phyloP scores from a whole-genome alignment of 1,140 invertebrate genomes.

The Drosophila novamexicana region DNA sequence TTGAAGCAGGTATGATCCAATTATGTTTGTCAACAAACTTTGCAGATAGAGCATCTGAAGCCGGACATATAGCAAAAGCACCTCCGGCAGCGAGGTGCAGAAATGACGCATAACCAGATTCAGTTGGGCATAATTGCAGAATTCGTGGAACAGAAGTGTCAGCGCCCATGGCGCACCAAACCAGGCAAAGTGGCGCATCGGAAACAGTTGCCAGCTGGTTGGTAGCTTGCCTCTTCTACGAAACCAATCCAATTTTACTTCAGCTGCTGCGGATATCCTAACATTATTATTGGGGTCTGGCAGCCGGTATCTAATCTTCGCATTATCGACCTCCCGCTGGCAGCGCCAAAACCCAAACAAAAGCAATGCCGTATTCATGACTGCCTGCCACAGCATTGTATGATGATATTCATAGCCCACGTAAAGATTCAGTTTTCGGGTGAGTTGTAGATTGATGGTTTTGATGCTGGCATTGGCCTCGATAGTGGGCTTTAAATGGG shows the following conservation, averaged over 20 bases:
- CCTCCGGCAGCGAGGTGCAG: conserved; percentile 36
- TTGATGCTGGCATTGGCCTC: conserved; percentile 49
- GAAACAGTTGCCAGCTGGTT: conserved; percentile 13
- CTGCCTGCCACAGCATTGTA: conserved; percentile 42
- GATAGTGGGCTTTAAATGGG: conserved; percentile 39
- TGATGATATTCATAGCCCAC: conserved; percentile 54
- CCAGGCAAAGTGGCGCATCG: conserved; percentile 13
- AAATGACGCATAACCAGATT: conserved; percentile 59
- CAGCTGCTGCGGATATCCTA: conserved; percentile 26
- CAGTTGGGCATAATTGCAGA: conserved; percentile 41
- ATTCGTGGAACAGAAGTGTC: conserved; percentile 37
- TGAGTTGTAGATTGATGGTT: conserved; percentile 23
- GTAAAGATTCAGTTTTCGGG: conserved; percentile 38
- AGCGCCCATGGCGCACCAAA: conserved; percentile 45
- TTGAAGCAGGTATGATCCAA: conserved; percentile 3
- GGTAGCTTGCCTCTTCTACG: background rate
- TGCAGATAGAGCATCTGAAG: conserved; percentile 45
- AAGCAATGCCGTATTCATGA: conserved; percentile 37
- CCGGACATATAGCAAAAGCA: conserved; percentile 34
- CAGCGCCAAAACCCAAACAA: conserved; percentile 49
- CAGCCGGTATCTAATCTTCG: background rate
- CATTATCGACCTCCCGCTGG: conserved; percentile 8
- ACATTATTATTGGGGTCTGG: background rate
- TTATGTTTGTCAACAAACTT: conserved; percentile 4
- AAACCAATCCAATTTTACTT: conserved; percentile 49